Evolutionary conservation across 2,113 vertebrate species (phyloP), one percentile per base, ranked within the genome.

Genomic region (Tragulus kanchil): DNA sequence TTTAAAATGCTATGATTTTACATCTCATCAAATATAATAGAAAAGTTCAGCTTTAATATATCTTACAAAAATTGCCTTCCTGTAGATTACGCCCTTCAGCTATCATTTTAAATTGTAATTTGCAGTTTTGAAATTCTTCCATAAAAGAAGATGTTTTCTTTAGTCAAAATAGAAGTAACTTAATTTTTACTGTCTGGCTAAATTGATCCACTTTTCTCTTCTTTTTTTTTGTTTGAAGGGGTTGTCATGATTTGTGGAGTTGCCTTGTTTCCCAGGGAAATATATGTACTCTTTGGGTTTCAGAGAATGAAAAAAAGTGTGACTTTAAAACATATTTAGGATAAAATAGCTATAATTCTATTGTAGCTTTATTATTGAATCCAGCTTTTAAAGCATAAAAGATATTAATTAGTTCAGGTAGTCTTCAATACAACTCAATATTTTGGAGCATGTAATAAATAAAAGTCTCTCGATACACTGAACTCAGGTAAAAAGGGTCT

Each of bases 71-170:
- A 97, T 89, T 98, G 92, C 61, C 81, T 95, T 96, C 81, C 59
- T 95, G 69, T 95, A 97, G 90, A 95, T 97, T 96, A 97, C 89
- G 96, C 96, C 97, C 96, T 97, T 95, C 69, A 95, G 92, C 92
- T 97, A 97, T 97, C 90, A 62, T 95, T 97, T 98, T 94, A 97
- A 97, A 90, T 95, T 92, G 31, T 97, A 97, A 97, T 98, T 98
- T 97, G 81, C 82, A 84, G 71, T 96, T 98, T 90, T 95, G 69
- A 96, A 96, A 93, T 94, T 92, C 64, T 95, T n/a, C 77, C 85
- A 85, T 78, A 87, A 98, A 97, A 98, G 89, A 89, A 92, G 26
- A 97, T 95, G 92, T 96, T 97, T 97, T 95, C 96, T 96, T 97
- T 97, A 97, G 92, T 97, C 95, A 98, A 97, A 96, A 97, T 90